Percentiles rank a stretch among this genome's conserved stretches.
Evolutionary conservation across 2,113 vertebrate species (phyloP).

Genomic region (Rhabdomys dilectus): DNA sequence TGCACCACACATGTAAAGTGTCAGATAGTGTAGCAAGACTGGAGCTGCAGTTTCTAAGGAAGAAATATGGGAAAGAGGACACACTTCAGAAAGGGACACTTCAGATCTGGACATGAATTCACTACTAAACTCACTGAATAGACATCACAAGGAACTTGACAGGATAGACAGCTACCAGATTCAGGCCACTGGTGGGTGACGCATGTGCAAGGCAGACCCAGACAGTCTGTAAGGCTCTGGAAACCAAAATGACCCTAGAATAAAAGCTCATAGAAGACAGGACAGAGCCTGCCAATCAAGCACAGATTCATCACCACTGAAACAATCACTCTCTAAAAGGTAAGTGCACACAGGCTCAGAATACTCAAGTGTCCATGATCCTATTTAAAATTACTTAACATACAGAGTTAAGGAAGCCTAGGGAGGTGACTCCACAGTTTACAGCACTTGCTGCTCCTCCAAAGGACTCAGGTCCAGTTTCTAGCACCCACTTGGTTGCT

Average conservation of each 20-base stretch:
- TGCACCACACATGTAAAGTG: neutral
- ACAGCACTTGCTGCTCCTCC: neutral
- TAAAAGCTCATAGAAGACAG: neutral
- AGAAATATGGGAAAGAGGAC: neutral
- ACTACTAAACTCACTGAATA: neutral
- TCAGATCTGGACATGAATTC: neutral
- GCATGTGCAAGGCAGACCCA: neutral
- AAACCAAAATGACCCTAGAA: neutral
- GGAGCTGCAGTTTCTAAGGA: neutral
- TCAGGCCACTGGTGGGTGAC: neutral
- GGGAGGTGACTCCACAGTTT: accelerated
- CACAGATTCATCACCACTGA: neutral
- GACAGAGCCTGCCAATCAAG: neutral
- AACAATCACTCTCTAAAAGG: neutral
- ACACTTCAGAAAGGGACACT: neutral
- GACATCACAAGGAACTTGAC: neutral
- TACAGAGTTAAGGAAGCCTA: neutral
- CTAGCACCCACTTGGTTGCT: neutral
- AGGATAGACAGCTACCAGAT: neutral
- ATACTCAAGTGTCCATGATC: neutral
- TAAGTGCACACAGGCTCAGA: neutral
- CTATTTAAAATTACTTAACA: no score
- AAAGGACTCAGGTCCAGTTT: neutral
- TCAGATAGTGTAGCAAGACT: accelerated
- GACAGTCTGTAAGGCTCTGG: neutral